Base-by-base conservation (phyloP, 2,888 invertebrate genomes). In the Eristalis arbustorum region DNA sequence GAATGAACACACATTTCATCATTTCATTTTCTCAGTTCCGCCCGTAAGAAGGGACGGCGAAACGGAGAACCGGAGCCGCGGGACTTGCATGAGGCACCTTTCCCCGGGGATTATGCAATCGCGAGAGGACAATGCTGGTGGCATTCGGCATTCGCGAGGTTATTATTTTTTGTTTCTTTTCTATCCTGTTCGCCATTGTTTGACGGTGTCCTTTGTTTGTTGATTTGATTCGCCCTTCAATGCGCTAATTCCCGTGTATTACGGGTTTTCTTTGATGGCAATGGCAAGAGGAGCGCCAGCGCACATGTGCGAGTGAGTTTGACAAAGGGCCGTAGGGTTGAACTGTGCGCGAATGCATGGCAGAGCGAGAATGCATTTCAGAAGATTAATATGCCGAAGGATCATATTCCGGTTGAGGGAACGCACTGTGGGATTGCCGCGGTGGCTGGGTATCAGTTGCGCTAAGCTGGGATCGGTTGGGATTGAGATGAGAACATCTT, bases 221-320 rank as follows among this genome's bases (percentile, higher is more conserved):
- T 87, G 83, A 87, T 87, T 87, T 83, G 77, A 71, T 83, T 87
- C 85, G 71, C 85, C 85, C 85, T 87, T 87, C 85, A 87, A 56
- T 83, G 77, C 85, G 63, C 78, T 87, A 87, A 87, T 87, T 71
- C 78, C 59, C 83, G 73, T 74, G 78, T 74, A 83, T 82, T 78
- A 87, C 64, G 81, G 73, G 84, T 84, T 76, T 74, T 23, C 71
- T 80, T 84, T 84, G 69, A 84, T 75, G 40, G 18, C 40, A 28
- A 57, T 71, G 71, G 66, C 57, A 64, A 62, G 66, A 34, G 3
- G 34, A 34, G 34, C 34, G 34, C 34, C 6, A 2, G 11, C 37
- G 18, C 49, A 49, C 49, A 49, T n/a, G n/a, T 18, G 49, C n/a
- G 49, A 8, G 57, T 63, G 34, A 49, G 10, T 31, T 31, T 25